Base-by-base conservation (phyloP, 2,888 invertebrate species). In the Cataglyphis cursor region DNA sequence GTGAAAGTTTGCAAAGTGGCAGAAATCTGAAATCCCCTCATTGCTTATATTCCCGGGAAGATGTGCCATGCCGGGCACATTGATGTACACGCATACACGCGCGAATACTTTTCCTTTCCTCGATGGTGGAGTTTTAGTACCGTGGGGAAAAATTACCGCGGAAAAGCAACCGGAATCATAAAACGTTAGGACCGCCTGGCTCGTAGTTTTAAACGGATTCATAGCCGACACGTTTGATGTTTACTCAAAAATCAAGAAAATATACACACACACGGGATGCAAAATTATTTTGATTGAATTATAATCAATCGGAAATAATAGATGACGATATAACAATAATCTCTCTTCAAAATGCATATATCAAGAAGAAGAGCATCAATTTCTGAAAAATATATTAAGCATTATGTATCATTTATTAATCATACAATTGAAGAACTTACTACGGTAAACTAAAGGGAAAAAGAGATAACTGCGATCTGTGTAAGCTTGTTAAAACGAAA, bases 51-150 rank as follows among this genome's bases (percentile, higher is more conserved):
- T 28, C 59, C 8, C 68, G 59, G 59, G 44, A 70, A 70, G 44
- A 70, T n/a, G n/a, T n/a, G 35, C 35, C 66, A 21, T 18, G 44
- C n/a, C 59, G 35, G 12, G 10, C 21, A 80, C 78, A 70, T 78
- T 78, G 78, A 78, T 78, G 57, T 59, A 15, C 44, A 35, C 84
- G 24, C 74, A 38, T 38, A 75, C 51, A 38, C 62, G 38, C 12
- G 62, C 74, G 61, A 84, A 83, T 85, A 87, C 83, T 88, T 89
- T 81, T 85, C 66, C 81, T 88, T 66, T 84, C 83, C 70, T 76
- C 86, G 87, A 88, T 86, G 82, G 65, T 65, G 31, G 31, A 81
- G 70, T 89, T 90, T 90, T 89, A 90, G 87, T 89, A 88, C 85
- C 87, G 28, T 8, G 3, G 85, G 86, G 87, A 87, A 81, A 64